Conservation (phyloP, 2,888 invertebrate genomes). For the Cataglyphis cursor region DNA sequence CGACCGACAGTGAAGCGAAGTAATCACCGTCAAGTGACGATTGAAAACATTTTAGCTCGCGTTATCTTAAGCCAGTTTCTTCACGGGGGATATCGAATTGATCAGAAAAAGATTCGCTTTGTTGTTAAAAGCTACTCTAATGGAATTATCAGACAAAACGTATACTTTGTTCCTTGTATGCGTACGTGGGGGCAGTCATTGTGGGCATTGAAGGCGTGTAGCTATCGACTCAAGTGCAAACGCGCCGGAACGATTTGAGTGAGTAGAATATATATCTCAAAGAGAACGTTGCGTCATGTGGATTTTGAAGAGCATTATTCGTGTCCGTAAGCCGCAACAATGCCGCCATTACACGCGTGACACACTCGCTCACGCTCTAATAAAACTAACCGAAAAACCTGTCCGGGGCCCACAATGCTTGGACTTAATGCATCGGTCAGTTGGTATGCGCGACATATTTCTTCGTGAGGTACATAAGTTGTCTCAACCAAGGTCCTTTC, state of each 20-base stretch:
- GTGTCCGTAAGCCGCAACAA: slow-evolving; percentile 72
- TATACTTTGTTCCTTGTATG: slow-evolving; percentile 70
- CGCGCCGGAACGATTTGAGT: slow-evolving; percentile 65
- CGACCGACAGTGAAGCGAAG: not conserved
- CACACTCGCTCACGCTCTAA: slow-evolving; percentile 77
- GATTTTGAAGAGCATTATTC: slow-evolving; percentile 73
- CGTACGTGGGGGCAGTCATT: slow-evolving; percentile 63
- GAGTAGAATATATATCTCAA: slow-evolving; percentile 60
- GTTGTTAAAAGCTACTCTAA: slow-evolving; percentile 76
- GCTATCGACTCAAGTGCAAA: slow-evolving; percentile 60
- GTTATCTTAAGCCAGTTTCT: slow-evolving; percentile 24
- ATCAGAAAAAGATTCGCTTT: slow-evolving; percentile 60
- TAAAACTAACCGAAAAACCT: slow-evolving; percentile 77
- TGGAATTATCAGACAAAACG: slow-evolving; percentile 79
- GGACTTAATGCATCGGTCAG: slow-evolving; percentile 67
- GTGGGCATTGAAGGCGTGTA: not conserved
- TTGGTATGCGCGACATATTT: slow-evolving; percentile 69
- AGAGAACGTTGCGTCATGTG: slow-evolving; percentile 73
- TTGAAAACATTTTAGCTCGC: slow-evolving; percentile 21
- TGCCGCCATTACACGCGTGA: slow-evolving; percentile 78
- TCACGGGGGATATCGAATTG: slow-evolving; percentile 57
- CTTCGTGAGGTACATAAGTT: slow-evolving; percentile 40
- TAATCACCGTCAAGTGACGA: slow-evolving; percentile 5
- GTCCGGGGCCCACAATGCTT: slow-evolving; percentile 71
- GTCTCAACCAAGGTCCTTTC: slow-evolving; percentile 27